These are phyloP conservation scores for Enchytraeus crypticus DNA, from an alignment of 2,888 invertebrate genomes.

Conservation along the genomic window DNA sequence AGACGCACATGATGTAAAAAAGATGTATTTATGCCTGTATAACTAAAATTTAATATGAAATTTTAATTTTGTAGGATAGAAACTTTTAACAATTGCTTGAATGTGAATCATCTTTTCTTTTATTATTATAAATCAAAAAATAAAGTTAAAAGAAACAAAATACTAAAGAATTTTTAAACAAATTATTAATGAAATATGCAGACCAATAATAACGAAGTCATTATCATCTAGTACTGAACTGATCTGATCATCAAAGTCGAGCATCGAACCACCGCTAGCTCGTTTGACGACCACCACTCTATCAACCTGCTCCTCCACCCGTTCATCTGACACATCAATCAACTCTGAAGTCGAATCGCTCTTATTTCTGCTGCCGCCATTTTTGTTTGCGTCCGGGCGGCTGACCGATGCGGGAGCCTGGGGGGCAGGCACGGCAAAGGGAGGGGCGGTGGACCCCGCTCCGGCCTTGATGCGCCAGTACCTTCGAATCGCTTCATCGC, in stretches of 20 bases:
- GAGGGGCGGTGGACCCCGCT: slow-evolving; percentile 15
- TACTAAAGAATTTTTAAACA: no score
- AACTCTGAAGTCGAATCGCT: no score
- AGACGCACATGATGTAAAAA: no score
- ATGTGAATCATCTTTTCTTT: no score
- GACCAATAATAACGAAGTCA: slow-evolving; percentile 51
- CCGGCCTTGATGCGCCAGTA: slow-evolving; percentile 19
- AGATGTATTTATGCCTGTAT: no score
- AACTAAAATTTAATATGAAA: no score
- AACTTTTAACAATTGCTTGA: no score
- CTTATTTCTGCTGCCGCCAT: background rate
- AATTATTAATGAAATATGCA: background rate
- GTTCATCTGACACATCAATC: no score
- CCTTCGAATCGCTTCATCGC: slow-evolving; percentile 49
- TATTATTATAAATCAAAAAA: no score
- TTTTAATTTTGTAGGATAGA: no score
- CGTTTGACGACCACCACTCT: slow-evolving; percentile 49
- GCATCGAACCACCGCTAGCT: slow-evolving; percentile 56
- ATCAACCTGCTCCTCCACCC: slow-evolving; percentile 36
- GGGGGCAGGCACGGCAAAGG: background rate
- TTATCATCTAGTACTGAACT: slow-evolving; percentile 56
- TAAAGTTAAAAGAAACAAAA: no score
- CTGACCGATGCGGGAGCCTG: background rate
- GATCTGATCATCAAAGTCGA: slow-evolving; percentile 55
- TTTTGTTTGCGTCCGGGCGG: background rate